Conservation (phyloP, 2,113 vertebrate genomes). For the Rhipidura dahli region DNA sequence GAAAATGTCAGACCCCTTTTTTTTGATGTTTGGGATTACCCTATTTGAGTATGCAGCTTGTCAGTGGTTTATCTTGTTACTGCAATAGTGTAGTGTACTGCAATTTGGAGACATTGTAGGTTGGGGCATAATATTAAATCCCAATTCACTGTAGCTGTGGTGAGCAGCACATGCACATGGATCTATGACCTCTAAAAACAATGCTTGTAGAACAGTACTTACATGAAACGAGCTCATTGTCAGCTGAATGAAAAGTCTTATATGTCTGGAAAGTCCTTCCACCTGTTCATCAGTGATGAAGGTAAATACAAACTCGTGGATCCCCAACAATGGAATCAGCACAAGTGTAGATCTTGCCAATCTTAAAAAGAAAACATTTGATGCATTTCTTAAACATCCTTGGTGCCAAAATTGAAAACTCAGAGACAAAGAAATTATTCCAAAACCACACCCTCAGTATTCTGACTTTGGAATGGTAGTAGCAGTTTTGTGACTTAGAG, state of each 20-base stretch:
- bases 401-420: neutral
- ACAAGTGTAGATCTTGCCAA: slow-evolving; percentile 90
- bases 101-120: neutral
- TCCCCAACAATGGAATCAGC: slow-evolving; percentile 90
- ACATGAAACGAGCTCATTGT: slow-evolving; percentile 92
- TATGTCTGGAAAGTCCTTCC: slow-evolving; percentile 76
- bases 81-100: neutral
- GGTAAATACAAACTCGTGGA: slow-evolving; percentile 89
- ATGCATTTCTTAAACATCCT: neutral
- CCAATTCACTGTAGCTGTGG: neutral
- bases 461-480: neutral
- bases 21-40: neutral
- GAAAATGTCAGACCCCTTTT: neutral
- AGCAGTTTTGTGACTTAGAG: neutral
- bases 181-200: neutral
- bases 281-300: slow-evolving; percentile 87
- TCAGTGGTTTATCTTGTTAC: neutral
- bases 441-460: neutral
- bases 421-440: neutral
- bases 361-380: slow-evolving; percentile 65
- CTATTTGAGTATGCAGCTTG: neutral
- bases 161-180: neutral
- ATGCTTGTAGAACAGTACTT: slow-evolving; percentile 33
- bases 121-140: neutral
- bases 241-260: slow-evolving; percentile 86